These are phyloP conservation scores for Drosophila pruinosa DNA, from an alignment of 1,140 invertebrate species.

Conservation along the genomic window DNA sequence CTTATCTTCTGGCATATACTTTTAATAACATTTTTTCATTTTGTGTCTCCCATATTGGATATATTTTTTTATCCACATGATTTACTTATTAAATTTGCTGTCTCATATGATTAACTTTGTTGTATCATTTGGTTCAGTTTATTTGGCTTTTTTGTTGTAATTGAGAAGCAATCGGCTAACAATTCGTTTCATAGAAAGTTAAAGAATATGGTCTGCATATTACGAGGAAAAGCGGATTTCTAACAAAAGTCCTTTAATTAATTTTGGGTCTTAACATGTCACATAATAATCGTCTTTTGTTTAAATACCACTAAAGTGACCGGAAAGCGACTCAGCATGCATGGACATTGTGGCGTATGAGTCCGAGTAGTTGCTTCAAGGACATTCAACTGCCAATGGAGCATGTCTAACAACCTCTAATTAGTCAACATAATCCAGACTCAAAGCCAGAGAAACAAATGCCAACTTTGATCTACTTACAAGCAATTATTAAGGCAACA, in stretches of 20 bases:
- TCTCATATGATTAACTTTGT: conserved; percentile 37
- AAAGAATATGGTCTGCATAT: no score
- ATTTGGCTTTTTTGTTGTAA: conserved; percentile 1
- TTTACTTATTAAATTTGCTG: conserved; percentile 67
- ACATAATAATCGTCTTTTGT: neutral
- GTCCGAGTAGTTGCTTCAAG: neutral
- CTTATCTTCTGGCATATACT: conserved; percentile 48
- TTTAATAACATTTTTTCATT: conserved; percentile 17
- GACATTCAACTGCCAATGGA: conserved; percentile 42
- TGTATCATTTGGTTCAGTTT: neutral
- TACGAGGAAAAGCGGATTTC: no score
- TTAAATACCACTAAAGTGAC: neutral
- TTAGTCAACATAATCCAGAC: conserved; percentile 70
- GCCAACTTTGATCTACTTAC: conserved; percentile 77
- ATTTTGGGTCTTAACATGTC: neutral
- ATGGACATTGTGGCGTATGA: neutral
- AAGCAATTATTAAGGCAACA: conserved; percentile 69
- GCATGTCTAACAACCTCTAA: conserved; percentile 56
- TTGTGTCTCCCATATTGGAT: conserved; percentile 32
- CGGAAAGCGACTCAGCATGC: neutral
- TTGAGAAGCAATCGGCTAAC: neutral
- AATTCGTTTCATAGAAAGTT: no score
- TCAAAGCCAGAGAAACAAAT: conserved; percentile 53
- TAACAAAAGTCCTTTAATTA: conserved; percentile 16
- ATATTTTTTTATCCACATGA: conserved; percentile 42